A percentile compares a stretch with the other conserved stretches of the same genome.
Evolutionary conservation across 1,140 invertebrate species (phyloP).

Genomic region (Scaptomyza pallida): DNA sequence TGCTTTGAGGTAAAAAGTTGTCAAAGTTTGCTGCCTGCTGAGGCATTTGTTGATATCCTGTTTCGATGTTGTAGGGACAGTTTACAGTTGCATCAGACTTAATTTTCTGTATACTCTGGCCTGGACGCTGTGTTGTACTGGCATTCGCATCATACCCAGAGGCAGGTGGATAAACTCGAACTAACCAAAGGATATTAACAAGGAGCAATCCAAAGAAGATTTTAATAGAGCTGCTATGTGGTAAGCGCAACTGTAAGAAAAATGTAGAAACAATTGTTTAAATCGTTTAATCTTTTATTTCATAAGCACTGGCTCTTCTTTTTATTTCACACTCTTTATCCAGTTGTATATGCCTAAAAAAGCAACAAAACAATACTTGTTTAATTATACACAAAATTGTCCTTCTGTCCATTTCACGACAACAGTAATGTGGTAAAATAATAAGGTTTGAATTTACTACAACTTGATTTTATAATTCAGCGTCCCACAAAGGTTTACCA

Average conservation of each 20-base stretch:
- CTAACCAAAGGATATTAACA: constrained; percentile 62
- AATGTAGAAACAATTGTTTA: no score
- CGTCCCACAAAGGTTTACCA: neutral
- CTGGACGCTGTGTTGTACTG: constrained; percentile 7
- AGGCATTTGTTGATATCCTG: constrained; percentile 20
- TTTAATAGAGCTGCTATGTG: constrained; percentile 58
- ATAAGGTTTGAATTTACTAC: no score
- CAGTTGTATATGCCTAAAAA: no score
- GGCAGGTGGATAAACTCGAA: constrained; percentile 61
- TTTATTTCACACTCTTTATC: no score
- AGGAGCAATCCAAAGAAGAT: constrained; percentile 48
- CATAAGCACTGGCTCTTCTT: no score
- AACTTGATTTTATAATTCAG: neutral
- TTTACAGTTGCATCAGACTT: constrained; percentile 13
- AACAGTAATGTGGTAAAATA: no score
- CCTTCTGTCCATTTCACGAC: no score
- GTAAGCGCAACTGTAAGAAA: constrained; percentile 51
- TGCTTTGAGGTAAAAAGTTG: constrained; percentile 23
- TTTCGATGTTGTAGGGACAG: constrained; percentile 48
- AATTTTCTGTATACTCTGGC: neutral
- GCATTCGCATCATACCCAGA: constrained; percentile 16
- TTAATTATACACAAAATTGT: no score
- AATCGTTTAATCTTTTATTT: no score
- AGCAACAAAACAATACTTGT: no score
- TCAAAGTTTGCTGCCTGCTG: constrained; percentile 29